A percentile compares a stretch with the other conserved stretches of the same genome.
phyloP scores from a whole-genome alignment of 1,140 invertebrate species.

The Chironomus tepperi region DNA sequence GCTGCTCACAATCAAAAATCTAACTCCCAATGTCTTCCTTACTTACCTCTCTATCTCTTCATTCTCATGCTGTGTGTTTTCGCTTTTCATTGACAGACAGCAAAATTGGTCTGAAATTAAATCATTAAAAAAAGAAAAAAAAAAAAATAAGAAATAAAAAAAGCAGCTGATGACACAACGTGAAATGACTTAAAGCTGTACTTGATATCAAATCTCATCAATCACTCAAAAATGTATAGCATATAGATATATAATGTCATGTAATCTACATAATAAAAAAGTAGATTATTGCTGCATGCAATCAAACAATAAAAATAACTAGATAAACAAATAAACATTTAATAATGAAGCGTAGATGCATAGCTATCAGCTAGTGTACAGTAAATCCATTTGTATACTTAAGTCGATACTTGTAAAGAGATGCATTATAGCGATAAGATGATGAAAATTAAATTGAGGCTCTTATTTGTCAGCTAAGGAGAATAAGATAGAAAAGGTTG shows the following conservation, averaged over 20 bases:
- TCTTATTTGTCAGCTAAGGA: background rate
- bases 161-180: background rate
- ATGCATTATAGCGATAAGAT: background rate
- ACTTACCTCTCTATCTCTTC: too few species aligned
- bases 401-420: background rate
- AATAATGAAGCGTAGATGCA: background rate
- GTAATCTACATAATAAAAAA: slow-evolving; percentile 8
- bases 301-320: background rate
- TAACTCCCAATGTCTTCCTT: too few species aligned
- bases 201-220: slow-evolving; percentile 13
- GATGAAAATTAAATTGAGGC: slow-evolving; percentile 13
- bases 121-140: background rate
- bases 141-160: too few species aligned
- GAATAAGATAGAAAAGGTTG: background rate
- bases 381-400: background rate
- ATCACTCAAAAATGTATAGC: background rate
- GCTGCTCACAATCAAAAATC: too few species aligned
- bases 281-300: slow-evolving; percentile 6
- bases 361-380: background rate
- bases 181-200: background rate
- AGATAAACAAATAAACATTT: slow-evolving; percentile 9
- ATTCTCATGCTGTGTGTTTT: too few species aligned
- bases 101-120: slow-evolving; percentile 2
- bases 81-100: background rate
- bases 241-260: slow-evolving; percentile 1